A percentile compares a stretch with the other conserved stretches of the same genome.
phyloP scores from a whole-genome alignment of 2,888 invertebrate genomes.

The Cosmia pyralina region DNA sequence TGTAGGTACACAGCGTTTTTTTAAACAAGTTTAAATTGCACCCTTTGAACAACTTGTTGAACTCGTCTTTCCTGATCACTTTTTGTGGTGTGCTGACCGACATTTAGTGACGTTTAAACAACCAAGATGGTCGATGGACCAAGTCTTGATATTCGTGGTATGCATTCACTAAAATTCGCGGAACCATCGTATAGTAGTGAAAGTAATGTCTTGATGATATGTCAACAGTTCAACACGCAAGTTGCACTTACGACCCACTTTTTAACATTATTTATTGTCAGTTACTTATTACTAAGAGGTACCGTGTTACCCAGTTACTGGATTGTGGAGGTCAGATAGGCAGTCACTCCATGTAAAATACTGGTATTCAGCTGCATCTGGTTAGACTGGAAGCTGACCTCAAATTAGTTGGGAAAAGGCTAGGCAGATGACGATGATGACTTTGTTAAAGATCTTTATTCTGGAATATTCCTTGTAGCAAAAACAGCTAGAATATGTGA shows the following conservation, averaged over 20 bases:
- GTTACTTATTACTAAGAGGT: too few species aligned
- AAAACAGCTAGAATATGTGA: background rate
- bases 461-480: background rate
- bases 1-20: background rate
- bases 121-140: constrained; percentile 59
- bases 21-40: constrained; percentile 39
- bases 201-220: constrained; percentile 71
- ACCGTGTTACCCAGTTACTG: too few species aligned
- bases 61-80: constrained; percentile 44
- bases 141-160: constrained; percentile 59
- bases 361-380: too few species aligned
- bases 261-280: background rate
- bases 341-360: too few species aligned
- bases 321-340: too few species aligned
- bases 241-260: constrained; percentile 39
- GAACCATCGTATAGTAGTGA: constrained; percentile 75
- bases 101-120: constrained; percentile 52
- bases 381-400: too few species aligned
- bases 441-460: background rate
- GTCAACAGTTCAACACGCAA: constrained; percentile 54
- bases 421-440: too few species aligned
- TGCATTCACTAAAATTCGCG: constrained; percentile 73
- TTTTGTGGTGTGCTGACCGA: constrained; percentile 64
- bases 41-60: constrained; percentile 35
- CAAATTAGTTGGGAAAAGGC: too few species aligned